Evolutionary conservation across 2,888 invertebrate species (phyloP).

Genomic region (Sesamia inferens): DNA sequence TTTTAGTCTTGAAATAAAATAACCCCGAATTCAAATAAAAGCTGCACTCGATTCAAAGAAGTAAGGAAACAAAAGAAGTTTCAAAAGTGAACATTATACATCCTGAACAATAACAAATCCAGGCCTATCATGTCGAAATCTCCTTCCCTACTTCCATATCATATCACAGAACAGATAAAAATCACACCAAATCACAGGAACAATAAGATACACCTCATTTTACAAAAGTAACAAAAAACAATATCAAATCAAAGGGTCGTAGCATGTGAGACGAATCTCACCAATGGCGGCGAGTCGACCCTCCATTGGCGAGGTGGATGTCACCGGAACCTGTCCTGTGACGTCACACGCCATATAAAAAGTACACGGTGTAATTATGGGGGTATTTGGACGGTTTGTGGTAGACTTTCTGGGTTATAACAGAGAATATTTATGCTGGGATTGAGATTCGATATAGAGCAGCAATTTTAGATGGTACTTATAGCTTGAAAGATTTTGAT

Average conservation of each 20-base stretch:
- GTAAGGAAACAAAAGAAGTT: too few species aligned
- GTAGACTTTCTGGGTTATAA: conserved; percentile 17
- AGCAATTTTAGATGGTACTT: not conserved
- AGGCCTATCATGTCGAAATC: not conserved
- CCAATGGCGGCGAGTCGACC: conserved; percentile 69
- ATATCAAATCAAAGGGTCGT: conserved; percentile 61
- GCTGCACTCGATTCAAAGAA: not conserved
- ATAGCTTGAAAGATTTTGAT: not conserved
- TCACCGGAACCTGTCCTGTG: conserved; percentile 67
- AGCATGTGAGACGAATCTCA: conserved; percentile 67
- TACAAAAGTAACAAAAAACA: conserved; percentile 58
- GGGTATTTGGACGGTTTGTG: conserved; percentile 25
- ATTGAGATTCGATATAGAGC: conserved; percentile 4
- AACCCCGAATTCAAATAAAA: not conserved
- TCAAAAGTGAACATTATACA: too few species aligned
- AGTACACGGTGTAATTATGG: conserved; percentile 54
- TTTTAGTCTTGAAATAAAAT: conserved; percentile 2
- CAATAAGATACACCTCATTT: conserved; percentile 42
- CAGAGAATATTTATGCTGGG: conserved; percentile 4
- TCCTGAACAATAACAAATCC: not conserved
- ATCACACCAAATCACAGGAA: conserved; percentile 24
- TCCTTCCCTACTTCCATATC: not conserved
- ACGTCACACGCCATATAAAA: conserved; percentile 59
- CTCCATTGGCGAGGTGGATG: conserved; percentile 74
- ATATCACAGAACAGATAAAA: conserved; percentile 16